A percentile compares a stretch with the other conserved stretches of the same genome.
These are phyloP conservation scores for Paraescarpia echinospica DNA, from an alignment of 1,140 invertebrate genomes.

Conservation along the genomic window DNA sequence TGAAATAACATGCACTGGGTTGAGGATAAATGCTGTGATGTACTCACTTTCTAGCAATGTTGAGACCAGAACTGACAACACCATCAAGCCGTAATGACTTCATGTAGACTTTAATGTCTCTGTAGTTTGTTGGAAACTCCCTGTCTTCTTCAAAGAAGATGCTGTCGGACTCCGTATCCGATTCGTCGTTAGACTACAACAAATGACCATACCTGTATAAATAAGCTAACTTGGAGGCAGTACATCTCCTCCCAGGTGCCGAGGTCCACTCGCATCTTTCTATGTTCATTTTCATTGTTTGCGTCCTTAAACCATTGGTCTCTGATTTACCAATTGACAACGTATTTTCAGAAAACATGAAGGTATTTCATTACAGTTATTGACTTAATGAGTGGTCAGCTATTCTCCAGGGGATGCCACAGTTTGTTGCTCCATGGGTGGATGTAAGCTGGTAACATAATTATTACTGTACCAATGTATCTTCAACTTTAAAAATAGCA, in stretches of 20 bases:
- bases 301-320: too few species aligned
- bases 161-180: conserved; percentile 8
- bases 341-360: too few species aligned
- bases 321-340: too few species aligned
- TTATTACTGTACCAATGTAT: neutral
- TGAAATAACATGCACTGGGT: neutral
- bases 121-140: conserved; percentile 20
- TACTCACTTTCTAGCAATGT: conserved; percentile 24
- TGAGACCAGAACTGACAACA: conserved; percentile 25
- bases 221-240: too few species aligned
- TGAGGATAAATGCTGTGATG: neutral
- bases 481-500: neutral
- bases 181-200: conserved; percentile 12
- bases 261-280: too few species aligned
- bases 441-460: neutral
- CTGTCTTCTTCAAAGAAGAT: conserved; percentile 18
- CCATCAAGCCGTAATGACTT: conserved; percentile 22
- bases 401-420: too few species aligned
- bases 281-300: too few species aligned
- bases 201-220: neutral
- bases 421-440: too few species aligned
- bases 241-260: too few species aligned
- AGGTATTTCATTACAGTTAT: too few species aligned
- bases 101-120: conserved; percentile 21
- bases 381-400: too few species aligned